A percentile compares a stretch with the other conserved stretches of the same genome.
These are phyloP conservation scores for Ophiodon elongatus DNA, from an alignment of 2,113 vertebrate genomes.

Conservation along the genomic window DNA sequence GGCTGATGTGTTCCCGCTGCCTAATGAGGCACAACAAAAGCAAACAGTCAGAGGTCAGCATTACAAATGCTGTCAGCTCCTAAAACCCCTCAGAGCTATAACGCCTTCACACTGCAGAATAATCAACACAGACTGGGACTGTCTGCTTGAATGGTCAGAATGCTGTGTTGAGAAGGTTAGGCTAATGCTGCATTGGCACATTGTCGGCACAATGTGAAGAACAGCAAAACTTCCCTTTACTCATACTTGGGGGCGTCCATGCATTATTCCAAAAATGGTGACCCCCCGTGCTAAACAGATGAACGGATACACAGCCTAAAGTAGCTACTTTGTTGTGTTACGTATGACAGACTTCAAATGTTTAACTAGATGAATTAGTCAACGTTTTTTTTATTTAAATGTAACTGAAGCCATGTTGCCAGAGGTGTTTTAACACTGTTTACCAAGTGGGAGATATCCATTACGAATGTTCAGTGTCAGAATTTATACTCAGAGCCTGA, in stretches of 20 bases:
- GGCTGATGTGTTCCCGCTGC: conserved; percentile 72
- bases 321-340: neutral
- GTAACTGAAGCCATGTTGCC: neutral
- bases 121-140: conserved; percentile 18
- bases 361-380: no score
- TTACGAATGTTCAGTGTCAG: neutral
- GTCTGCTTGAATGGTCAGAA: neutral
- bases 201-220: neutral
- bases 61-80: conserved; percentile 46
- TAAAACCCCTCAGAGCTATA: conserved; percentile 43
- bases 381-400: no score
- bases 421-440: neutral
- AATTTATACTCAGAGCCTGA: neutral
- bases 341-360: no score
- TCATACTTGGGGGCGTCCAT: neutral
- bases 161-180: conserved; percentile 1
- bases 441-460: neutral
- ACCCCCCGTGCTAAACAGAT: neutral
- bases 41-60: conserved; percentile 72
- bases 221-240: neutral
- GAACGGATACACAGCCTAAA: neutral
- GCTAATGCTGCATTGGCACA: conserved; percentile 7
- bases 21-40: conserved; percentile 78
- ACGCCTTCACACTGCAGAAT: conserved; percentile 34
- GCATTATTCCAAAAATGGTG: neutral